A percentile compares a stretch with the other conserved stretches of the same genome.
These are phyloP conservation scores for Acanthaster planci DNA, from an alignment of 35 echinoderm and acorn worm species.

Conservation along the genomic window DNA sequence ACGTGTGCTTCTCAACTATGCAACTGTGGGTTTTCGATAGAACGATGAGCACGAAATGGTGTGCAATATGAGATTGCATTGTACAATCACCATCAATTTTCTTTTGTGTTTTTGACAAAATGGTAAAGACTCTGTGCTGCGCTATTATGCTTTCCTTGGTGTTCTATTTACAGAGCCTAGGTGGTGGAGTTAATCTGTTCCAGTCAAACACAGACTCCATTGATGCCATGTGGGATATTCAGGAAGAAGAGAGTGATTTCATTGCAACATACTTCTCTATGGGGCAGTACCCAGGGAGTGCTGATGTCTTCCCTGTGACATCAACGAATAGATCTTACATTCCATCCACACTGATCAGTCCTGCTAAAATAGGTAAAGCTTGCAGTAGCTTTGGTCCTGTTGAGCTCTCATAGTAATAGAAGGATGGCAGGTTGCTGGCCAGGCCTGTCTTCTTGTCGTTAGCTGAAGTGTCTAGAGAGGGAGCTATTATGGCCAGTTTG, in stretches of 20 bases:
- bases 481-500: background rate
- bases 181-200: background rate
- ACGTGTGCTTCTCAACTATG: too few species aligned
- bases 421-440: too few species aligned
- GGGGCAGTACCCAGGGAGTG: slow-evolving; percentile 1
- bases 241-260: background rate
- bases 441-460: background rate
- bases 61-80: too few species aligned
- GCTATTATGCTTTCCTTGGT: background rate
- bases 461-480: background rate
- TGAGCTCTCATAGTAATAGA: background rate
- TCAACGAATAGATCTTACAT: background rate
- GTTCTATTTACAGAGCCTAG: background rate
- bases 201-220: background rate
- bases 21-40: too few species aligned
- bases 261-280: background rate
- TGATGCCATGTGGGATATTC: slow-evolving; percentile 3
- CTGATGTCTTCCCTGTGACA: background rate
- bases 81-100: background rate
- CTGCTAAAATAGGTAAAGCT: background rate
- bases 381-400: too few species aligned
- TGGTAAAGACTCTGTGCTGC: background rate
- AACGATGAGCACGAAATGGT: too few species aligned
- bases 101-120: background rate
- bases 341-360: background rate